phyloP scores from a whole-genome alignment of 2,797 vertebrate species.

The Phaenicophaeus curvirostris region DNA sequence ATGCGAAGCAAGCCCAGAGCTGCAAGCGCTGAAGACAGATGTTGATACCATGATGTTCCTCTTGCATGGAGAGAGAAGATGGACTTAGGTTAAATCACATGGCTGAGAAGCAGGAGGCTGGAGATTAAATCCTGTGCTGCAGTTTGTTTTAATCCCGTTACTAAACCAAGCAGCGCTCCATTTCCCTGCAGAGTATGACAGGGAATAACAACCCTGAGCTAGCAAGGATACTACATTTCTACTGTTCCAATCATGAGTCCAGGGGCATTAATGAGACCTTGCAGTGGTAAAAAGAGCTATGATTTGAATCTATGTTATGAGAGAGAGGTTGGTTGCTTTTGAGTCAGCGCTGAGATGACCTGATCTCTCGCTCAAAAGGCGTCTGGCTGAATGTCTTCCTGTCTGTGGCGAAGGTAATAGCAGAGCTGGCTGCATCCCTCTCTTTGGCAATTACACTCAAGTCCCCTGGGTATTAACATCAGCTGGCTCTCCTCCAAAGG shows the following conservation, averaged over 20 bases:
- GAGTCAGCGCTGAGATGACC: neutral
- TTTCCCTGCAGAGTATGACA: neutral
- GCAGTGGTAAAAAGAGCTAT: neutral
- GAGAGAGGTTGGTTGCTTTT: neutral
- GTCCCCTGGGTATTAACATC: neutral
- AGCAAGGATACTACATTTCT: neutral
- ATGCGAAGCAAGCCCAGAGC: conserved; percentile 37
- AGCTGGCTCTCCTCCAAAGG: neutral
- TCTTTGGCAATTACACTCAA: neutral
- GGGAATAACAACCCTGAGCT: neutral
- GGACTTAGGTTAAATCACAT: neutral
- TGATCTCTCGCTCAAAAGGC: neutral
- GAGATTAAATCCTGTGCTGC: neutral
- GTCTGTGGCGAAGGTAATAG: neutral
- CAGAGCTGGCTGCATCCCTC: conserved; percentile 13
- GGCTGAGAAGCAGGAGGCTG: neutral
- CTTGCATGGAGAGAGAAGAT: neutral
- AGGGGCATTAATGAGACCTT: conserved; percentile 44
- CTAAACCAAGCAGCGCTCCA: neutral
- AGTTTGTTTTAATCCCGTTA: conserved; percentile 46
- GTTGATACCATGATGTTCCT: neutral
- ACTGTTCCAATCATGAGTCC: neutral
- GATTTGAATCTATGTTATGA: conserved; percentile 34
- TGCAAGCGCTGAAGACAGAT: conserved; percentile 20
- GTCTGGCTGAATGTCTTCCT: conserved; percentile 15